Evolutionary conservation across 2,888 invertebrate species (phyloP).

Genomic region (Hanleya hanleyi): DNA sequence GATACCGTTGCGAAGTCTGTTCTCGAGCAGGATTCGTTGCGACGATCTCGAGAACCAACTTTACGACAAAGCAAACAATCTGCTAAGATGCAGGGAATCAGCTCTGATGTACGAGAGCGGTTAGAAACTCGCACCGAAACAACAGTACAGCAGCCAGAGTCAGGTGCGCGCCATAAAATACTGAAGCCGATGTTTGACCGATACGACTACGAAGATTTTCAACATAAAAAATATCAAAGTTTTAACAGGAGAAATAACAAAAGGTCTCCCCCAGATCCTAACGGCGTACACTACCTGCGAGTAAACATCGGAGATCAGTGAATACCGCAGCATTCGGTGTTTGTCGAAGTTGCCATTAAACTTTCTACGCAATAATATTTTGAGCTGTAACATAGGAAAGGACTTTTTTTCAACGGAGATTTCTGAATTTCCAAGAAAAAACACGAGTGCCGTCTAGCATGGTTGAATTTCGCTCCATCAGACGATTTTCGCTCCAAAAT

Average conservation of each 20-base stretch:
- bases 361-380: no score
- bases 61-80: neutral
- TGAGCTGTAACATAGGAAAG: no score
- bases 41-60: neutral
- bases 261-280: neutral
- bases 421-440: no score
- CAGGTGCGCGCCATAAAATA: neutral
- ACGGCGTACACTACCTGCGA: neutral
- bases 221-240: neutral
- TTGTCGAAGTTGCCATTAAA: no score
- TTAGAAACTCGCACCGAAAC: neutral
- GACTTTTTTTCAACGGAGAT: no score
- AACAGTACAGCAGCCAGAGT: neutral
- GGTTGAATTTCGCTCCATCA: no score
- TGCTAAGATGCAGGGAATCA: neutral
- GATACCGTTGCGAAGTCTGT: neutral
- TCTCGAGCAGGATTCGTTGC: neutral
- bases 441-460: no score
- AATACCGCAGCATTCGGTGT: no score
- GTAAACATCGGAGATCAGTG: neutral
- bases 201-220: conserved; percentile 1
- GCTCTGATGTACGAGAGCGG: neutral
- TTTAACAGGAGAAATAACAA: neutral
- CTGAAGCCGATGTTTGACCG: neutral
- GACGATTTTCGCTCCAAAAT: no score